Evolutionary conservation across 1,140 invertebrate genomes (phyloP).

Genomic region (Harlomillsia oculata): DNA sequence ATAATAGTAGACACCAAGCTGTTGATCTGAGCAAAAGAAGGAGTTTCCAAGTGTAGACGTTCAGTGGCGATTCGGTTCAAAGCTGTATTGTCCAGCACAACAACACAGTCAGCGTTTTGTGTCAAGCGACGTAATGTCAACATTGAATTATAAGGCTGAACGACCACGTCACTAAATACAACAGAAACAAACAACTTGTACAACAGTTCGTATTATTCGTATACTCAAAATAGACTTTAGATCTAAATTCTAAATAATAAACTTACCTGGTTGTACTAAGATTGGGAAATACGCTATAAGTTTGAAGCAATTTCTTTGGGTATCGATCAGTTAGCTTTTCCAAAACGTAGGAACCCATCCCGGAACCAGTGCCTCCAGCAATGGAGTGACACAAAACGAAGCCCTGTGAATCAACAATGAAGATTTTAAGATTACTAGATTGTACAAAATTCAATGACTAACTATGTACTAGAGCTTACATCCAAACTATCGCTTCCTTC

Average conservation of each 20-base stretch:
- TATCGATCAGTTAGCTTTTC: constrained; percentile 89
- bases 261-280: no score
- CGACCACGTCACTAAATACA: constrained; percentile 80
- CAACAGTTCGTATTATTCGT: no score
- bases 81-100: constrained; percentile 94
- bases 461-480: constrained; percentile 48
- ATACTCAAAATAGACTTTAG: no score
- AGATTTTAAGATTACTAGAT: not conserved
- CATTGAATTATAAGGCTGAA: constrained; percentile 97
- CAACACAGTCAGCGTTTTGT: constrained; percentile 94
- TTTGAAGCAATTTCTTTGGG: constrained; percentile 96
- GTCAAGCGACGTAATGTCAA: constrained; percentile 89
- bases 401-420: constrained; percentile 51
- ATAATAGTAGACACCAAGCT: constrained; percentile 96
- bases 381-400: constrained; percentile 98
- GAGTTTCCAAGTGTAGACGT: constrained; percentile 87
- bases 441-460: not conserved
- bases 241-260: no score
- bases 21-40: constrained; percentile 95
- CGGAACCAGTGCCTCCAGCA: constrained; percentile 95
- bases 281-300: constrained; percentile 98
- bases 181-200: not conserved
- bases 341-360: constrained; percentile 91
- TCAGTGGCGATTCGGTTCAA: constrained; percentile 94
- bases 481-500: constrained; percentile 98